phyloP scores from a whole-genome alignment of 2,113 vertebrate species.

The Strix uralensis region DNA sequence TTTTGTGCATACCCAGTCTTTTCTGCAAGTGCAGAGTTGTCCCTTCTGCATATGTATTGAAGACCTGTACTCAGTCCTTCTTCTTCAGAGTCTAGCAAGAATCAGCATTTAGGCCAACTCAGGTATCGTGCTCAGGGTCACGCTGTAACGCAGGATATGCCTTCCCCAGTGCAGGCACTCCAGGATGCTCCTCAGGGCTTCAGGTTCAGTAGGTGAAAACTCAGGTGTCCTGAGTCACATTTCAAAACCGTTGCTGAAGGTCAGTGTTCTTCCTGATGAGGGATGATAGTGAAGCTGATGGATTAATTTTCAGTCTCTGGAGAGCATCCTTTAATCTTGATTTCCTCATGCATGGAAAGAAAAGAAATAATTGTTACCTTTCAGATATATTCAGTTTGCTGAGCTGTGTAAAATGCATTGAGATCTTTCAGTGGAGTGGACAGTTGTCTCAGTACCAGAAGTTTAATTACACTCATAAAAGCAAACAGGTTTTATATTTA shows the following conservation, averaged over 20 bases:
- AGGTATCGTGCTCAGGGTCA: background rate
- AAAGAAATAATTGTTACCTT: background rate
- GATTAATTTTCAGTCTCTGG: background rate
- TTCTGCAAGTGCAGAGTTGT: background rate
- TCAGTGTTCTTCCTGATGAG: background rate
- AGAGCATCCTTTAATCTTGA: background rate
- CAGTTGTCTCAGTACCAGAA: background rate
- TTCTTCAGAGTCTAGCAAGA: background rate
- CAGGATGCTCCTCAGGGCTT: background rate
- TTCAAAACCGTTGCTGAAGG: background rate
- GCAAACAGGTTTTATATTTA: background rate
- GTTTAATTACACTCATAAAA: background rate
- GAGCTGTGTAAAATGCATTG: background rate
- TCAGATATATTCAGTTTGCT: background rate
- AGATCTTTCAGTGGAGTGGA: background rate
- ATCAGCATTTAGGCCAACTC: background rate
- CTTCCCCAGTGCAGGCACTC: background rate
- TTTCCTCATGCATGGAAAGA: background rate
- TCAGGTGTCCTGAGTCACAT: background rate
- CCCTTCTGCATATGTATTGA: background rate
- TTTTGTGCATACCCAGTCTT: background rate
- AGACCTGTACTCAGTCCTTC: background rate
- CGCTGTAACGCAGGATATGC: rapidly evolving
- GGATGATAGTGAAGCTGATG: background rate
- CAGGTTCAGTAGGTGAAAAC: background rate